Evolutionary conservation across 2,113 vertebrate genomes (phyloP).

Genomic region (Spheniscus mendiculus): DNA sequence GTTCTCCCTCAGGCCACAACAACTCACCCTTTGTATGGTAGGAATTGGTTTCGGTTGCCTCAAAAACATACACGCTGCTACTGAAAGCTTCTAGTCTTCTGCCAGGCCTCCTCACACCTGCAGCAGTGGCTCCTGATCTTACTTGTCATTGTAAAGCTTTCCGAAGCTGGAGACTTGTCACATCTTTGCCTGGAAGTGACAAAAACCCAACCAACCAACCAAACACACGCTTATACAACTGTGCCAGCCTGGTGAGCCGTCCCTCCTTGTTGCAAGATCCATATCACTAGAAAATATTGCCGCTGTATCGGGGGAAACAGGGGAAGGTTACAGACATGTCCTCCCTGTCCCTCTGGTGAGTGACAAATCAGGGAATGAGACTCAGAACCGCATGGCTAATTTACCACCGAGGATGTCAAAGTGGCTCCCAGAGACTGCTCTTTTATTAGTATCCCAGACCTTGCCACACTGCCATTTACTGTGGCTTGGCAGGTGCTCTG

Average conservation of each 20-base stretch:
- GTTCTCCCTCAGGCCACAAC: background rate
- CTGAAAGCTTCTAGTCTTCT: background rate
- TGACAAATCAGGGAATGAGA: background rate
- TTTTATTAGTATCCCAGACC: background rate
- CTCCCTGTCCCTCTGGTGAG: background rate
- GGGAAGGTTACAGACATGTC: background rate
- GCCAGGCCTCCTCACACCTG: background rate
- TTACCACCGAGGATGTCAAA: background rate
- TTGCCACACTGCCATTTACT: background rate
- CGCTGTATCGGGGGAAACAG: rapidly evolving
- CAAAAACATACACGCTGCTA: background rate
- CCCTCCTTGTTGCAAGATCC: background rate
- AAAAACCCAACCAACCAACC: background rate
- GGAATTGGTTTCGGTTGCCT: background rate
- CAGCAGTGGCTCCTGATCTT: background rate
- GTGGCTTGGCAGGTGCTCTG: background rate
- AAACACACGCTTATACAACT: background rate
- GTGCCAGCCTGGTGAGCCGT: background rate
- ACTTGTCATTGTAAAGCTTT: background rate
- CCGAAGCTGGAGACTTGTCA: background rate
- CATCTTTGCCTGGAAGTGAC: background rate
- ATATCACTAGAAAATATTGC: rapidly evolving
- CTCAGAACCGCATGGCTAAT: background rate
- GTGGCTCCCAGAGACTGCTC: background rate
- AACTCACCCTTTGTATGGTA: background rate